Conservation (phyloP, 1,140 invertebrate genomes). For the Leptestheria dahalacensis region DNA sequence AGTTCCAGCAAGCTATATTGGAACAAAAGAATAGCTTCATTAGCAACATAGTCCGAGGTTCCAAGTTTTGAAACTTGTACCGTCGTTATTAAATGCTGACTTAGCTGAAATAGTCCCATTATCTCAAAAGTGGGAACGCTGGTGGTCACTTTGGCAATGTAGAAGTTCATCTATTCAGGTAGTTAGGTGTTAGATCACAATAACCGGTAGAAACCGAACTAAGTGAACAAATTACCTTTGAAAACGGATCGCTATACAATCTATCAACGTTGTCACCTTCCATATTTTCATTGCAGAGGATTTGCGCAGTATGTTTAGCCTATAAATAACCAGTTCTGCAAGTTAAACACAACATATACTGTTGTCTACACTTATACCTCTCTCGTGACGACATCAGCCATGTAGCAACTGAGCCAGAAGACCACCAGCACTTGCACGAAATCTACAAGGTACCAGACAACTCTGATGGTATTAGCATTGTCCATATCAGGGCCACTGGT, state of each 20-base stretch:
- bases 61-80: too few species aligned
- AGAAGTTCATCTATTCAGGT: background rate
- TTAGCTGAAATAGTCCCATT: background rate
- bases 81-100: background rate
- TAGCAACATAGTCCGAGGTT: background rate
- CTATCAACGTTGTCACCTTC: too few species aligned
- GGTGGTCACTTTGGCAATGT: background rate
- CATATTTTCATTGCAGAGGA: too few species aligned
- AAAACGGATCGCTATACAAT: too few species aligned
- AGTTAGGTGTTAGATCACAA: background rate
- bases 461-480: background rate
- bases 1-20: background rate
- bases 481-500: background rate
- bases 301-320: background rate
- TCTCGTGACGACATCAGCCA: background rate
- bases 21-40: background rate
- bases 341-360: background rate
- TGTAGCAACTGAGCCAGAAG: background rate
- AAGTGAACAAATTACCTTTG: background rate
- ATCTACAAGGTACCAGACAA: background rate
- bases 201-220: background rate
- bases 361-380: background rate
- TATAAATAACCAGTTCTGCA: background rate
- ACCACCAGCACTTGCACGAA: background rate
- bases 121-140: background rate